Percentiles rank a stretch among this genome's conserved stretches.
phyloP scores from a whole-genome alignment of 2,888 invertebrate genomes.

The Pteria penguin region DNA sequence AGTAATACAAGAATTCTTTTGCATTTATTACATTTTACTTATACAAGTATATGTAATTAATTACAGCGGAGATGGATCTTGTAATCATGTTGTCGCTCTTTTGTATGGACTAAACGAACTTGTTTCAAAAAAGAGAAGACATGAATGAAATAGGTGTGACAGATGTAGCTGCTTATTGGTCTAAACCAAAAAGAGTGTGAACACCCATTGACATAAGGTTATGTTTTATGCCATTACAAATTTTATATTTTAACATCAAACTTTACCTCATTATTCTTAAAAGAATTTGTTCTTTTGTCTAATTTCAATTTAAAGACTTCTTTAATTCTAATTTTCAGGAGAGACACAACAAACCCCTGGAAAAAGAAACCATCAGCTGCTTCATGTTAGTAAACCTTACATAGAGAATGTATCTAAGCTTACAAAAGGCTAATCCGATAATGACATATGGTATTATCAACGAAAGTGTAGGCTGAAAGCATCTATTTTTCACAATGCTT shows the following conservation, averaged over 20 bases:
- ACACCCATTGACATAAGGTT: background rate
- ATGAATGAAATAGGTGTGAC: background rate
- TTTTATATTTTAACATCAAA: too few species aligned
- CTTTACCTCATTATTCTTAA: too few species aligned
- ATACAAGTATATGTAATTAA: too few species aligned
- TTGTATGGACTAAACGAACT: background rate
- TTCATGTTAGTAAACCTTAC: background rate
- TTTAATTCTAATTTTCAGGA: too few species aligned
- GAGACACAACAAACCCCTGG: background rate
- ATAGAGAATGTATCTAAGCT: conserved; percentile 3
- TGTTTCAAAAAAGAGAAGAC: background rate
- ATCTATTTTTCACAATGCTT: conserved; percentile 15
- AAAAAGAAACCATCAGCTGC: background rate
- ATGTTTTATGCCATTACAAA: too few species aligned
- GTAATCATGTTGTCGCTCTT: conserved; percentile 2
- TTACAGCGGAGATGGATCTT: conserved; percentile 1
- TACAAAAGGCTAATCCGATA: conserved; percentile 2
- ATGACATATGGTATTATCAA: conserved; percentile 19
- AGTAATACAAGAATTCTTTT: too few species aligned
- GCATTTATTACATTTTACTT: too few species aligned
- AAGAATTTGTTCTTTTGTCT: too few species aligned
- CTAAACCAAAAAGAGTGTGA: background rate
- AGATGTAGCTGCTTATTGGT: conserved; percentile 1
- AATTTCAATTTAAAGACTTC: too few species aligned
- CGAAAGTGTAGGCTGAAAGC: conserved; percentile 19